These are phyloP conservation scores for Dunckerocampus dactyliophorus DNA, from an alignment of 2,113 vertebrate genomes.

Conservation along the genomic window DNA sequence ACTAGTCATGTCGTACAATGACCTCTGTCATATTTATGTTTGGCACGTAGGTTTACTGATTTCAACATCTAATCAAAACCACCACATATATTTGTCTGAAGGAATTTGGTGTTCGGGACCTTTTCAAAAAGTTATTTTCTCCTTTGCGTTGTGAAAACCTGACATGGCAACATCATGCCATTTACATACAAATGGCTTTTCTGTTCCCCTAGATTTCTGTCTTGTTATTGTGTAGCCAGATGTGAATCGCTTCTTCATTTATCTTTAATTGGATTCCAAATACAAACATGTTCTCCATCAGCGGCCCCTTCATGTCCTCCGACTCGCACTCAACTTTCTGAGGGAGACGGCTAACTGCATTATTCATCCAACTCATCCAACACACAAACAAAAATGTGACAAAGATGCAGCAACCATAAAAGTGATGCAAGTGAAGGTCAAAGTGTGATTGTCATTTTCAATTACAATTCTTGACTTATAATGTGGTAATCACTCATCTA, in stretches of 20 bases:
- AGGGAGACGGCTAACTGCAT: constrained; percentile 55
- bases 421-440: background rate
- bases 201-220: constrained; percentile 30
- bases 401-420: constrained; percentile 32
- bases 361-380: constrained; percentile 45
- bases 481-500: too few relatives aligned
- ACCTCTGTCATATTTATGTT: constrained; percentile 1
- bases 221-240: constrained; percentile 41
- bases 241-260: constrained; percentile 47
- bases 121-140: background rate
- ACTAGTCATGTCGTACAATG: background rate
- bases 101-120: background rate
- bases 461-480: too few relatives aligned
- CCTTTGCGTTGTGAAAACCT: constrained; percentile 4
- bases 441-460: background rate
- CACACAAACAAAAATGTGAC: constrained; percentile 19
- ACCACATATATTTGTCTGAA: background rate
- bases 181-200: constrained; percentile 59
- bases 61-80: background rate
- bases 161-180: constrained; percentile 23
- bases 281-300: constrained; percentile 51
- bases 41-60: background rate
- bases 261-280: constrained; percentile 66
- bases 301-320: constrained; percentile 34
- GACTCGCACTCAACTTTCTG: constrained; percentile 41